Evolutionary conservation across 2,888 invertebrate species (phyloP), one percentile per base, ranked within the genome.

Genomic region (Oscheius myriophilus): DNA sequence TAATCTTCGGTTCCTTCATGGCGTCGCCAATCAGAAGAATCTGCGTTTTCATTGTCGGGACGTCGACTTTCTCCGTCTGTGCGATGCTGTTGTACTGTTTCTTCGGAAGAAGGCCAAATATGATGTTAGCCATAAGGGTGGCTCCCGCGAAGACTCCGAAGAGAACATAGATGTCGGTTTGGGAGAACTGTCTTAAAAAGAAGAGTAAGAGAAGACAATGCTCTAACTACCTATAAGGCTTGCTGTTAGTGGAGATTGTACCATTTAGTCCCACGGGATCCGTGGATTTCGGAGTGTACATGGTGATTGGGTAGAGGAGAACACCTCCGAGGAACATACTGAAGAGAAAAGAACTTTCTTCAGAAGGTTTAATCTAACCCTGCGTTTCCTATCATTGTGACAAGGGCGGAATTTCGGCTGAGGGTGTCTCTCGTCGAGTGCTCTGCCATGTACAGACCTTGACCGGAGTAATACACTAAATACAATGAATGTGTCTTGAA

Each of bases 301-400:
- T 43, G 23, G 53, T 53, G 14, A 63, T 52, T 23, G 52, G n/a
- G 41, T 52, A 63, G 45, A 67, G 67, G 1, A 67, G 58, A 14
- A 67, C 49, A 14, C 67, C 67, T 9, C 67, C 67, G n/a, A 67
- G 26, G 23, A 55, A 58, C 67, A 67, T 67, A 16, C 63, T 53
- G 43, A 14, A 41, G n/a, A 23, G 14, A n/a, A 3, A 42, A 18
- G 11, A 26, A 7, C 12, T 58, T 43, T 43, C 11, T 43, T 23
- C 16, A 43, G 26, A 46, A 9, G 33, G 39, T 3, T 9, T 1
- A 25, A 21, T 2, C 16, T 43, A 67, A 33, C 67, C 67, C 53
- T 16, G 51, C 53, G 41, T 67, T 57, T 45, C 67, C 67, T 14
- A 67, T 67, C 14, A 58, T 57, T 39, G 49, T 67, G 23, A 67